phyloP scores from a whole-genome alignment of 2,113 vertebrate genomes.

The Otis tarda region DNA sequence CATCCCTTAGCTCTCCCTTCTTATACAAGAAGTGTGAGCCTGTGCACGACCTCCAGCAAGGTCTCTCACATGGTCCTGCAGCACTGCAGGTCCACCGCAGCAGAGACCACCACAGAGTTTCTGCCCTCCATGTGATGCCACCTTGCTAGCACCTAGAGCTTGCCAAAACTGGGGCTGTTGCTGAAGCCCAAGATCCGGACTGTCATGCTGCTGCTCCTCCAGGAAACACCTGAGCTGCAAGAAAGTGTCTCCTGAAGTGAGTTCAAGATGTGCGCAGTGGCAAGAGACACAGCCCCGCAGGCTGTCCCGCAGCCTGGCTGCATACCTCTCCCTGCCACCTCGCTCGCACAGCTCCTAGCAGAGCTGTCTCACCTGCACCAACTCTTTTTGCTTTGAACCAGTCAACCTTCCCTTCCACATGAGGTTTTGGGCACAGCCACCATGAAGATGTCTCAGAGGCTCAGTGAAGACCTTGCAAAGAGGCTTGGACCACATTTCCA shows the following conservation, averaged over 20 bases:
- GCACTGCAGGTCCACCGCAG: background rate
- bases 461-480: background rate
- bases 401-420: fast-evolving
- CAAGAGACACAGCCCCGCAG: background rate
- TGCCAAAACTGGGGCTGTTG: background rate
- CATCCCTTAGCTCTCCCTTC: background rate
- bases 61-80: background rate
- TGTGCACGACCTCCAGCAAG: background rate
- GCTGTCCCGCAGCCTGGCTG: background rate
- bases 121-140: background rate
- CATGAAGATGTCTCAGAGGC: background rate
- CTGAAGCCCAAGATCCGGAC: background rate
- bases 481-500: background rate
- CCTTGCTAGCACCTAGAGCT: too few species aligned
- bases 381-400: background rate
- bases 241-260: background rate
- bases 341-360: fast-evolving
- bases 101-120: background rate
- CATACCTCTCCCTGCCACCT: background rate
- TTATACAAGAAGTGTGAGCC: fast-evolving
- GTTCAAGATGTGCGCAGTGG: fast-evolving
- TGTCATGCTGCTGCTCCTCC: background rate
- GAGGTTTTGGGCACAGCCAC: background rate
- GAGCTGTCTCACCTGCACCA: background rate
- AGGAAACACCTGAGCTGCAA: background rate